These are phyloP conservation scores for Acutogordius australiensis DNA, from an alignment of 2,888 invertebrate species.

Conservation along the genomic window DNA sequence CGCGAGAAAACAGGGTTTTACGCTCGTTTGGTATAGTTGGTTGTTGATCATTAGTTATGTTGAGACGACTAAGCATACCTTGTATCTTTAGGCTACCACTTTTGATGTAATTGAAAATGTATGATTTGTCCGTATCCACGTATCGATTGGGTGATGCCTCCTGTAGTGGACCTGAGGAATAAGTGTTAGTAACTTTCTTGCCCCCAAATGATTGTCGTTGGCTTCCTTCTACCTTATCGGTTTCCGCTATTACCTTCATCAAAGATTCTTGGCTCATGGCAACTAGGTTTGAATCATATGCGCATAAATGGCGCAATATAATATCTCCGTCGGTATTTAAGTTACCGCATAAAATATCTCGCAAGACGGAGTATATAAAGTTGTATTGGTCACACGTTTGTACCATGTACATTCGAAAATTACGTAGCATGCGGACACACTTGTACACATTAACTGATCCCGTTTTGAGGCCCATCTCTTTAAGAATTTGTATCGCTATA, in stretches of 20 bases:
- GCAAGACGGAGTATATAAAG: neutral
- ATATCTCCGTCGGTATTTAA: too few species aligned
- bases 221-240: neutral
- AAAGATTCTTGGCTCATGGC: neutral
- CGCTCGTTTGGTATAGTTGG: neutral
- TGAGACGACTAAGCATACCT: too few species aligned
- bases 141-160: neutral
- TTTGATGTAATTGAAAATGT: too few species aligned
- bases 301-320: too few species aligned
- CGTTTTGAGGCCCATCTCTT: neutral
- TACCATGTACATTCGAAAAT: neutral
- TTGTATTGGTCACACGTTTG: neutral
- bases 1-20: neutral
- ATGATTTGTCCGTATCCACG: neutral
- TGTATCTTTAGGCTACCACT: too few species aligned
- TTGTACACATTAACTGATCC: conserved; percentile 1
- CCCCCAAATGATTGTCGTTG: neutral
- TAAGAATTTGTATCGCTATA: neutral
- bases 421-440: neutral
- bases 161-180: too few species aligned
- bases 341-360: conserved; percentile 1
- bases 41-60: too few species aligned
- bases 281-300: neutral
- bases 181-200: neutral
- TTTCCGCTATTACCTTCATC: neutral